Evolutionary conservation across 2,113 vertebrate species (phyloP).

Genomic region (Rattus norvegicus): GRCr8 NC_086021.1:50739501-50740000

Average conservation of each 20-base stretch:
- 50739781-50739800: slow-evolving; percentile 73
- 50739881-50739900: neutral
- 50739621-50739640: neutral
- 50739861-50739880: slow-evolving; percentile 54
- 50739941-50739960: neutral
- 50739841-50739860: slow-evolving; percentile 75
- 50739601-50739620: neutral
- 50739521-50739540: slow-evolving; percentile 76
- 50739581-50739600: slow-evolving; percentile 57
- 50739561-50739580: slow-evolving; percentile 81
- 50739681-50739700: slow-evolving; percentile 74
- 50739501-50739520: slow-evolving; percentile 73
- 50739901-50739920: neutral
- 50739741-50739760: neutral
- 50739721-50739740: neutral
- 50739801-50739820: slow-evolving; percentile 60
- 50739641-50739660: neutral
- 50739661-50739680: slow-evolving; percentile 49
- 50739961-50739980: neutral
- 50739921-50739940: neutral
- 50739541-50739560: slow-evolving; percentile 79
- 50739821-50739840: slow-evolving; percentile 37
- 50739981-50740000: neutral
- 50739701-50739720: slow-evolving; percentile 18
- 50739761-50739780: slow-evolving; percentile 70